phyloP scores from a whole-genome alignment of 1,140 invertebrate genomes.

The Pemphigus obesinymphae region DNA sequence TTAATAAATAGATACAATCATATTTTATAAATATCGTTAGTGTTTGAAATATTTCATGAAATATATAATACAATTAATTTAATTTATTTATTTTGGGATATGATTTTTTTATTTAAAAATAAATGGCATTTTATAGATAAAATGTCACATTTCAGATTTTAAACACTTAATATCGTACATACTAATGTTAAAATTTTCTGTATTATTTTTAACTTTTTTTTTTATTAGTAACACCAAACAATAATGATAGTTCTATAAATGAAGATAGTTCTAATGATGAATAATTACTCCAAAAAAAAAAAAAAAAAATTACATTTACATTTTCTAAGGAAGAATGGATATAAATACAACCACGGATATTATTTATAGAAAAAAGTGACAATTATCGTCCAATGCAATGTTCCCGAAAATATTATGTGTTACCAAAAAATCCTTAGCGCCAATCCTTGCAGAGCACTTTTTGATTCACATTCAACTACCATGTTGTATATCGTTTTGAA shows the following conservation, averaged over 20 bases:
- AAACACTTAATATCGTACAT: too few relatives aligned
- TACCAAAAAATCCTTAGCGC: neutral
- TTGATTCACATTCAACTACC: neutral
- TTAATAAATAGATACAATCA: too few relatives aligned
- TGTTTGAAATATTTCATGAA: too few relatives aligned
- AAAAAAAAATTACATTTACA: neutral
- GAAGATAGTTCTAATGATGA: too few relatives aligned
- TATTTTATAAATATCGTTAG: too few relatives aligned
- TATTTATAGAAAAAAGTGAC: neutral
- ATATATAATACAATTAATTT: too few relatives aligned
- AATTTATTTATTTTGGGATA: too few relatives aligned
- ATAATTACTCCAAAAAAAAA: neutral
- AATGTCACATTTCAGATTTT: neutral
- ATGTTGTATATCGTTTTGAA: neutral
- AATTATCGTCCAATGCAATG: neutral
- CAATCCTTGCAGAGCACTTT: too few relatives aligned
- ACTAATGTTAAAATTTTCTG: too few relatives aligned
- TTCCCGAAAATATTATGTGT: neutral
- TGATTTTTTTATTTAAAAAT: too few relatives aligned
- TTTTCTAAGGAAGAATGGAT: neutral
- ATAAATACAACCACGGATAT: neutral
- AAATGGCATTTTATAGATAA: too few relatives aligned
- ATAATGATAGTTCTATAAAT: neutral
- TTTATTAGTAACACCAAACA: neutral
- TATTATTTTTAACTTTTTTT: neutral